Evolutionary conservation across 2,888 invertebrate species (phyloP).

Genomic region (Mesochorus sp.): DNA sequence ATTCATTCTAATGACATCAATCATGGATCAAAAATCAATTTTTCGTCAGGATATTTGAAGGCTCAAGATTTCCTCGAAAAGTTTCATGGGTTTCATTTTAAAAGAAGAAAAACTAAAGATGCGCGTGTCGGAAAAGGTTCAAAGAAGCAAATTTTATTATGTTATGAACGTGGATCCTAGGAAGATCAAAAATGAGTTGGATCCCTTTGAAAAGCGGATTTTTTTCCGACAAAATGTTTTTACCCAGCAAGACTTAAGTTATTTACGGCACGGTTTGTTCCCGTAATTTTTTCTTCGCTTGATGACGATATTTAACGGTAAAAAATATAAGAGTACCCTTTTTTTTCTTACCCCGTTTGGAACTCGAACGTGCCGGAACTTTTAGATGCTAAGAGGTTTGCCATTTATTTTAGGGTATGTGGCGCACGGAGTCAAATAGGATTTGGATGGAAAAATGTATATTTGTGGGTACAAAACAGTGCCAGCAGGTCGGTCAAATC

Average conservation of each 20-base stretch:
- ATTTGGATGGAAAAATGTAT: background rate
- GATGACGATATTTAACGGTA: conserved; percentile 51
- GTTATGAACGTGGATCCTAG: background rate
- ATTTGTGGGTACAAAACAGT: background rate
- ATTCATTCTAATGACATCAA: background rate
- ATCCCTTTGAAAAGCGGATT: background rate
- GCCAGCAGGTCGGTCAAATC: background rate
- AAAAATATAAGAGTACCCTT: conserved; percentile 51
- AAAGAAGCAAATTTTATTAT: conserved; percentile 22
- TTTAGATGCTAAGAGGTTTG: conserved; percentile 2
- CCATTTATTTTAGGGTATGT: background rate
- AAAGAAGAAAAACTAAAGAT: conserved; percentile 4
- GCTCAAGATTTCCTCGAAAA: too few species aligned
- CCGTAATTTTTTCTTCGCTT: background rate
- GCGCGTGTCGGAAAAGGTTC: background rate
- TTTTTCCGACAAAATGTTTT: conserved; percentile 22
- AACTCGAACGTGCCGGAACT: background rate
- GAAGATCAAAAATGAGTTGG: conserved; percentile 46
- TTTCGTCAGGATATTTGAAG: too few species aligned
- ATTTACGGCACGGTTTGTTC: conserved; percentile 46
- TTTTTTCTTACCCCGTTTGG: background rate
- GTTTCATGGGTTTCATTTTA: background rate
- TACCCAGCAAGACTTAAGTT: background rate
- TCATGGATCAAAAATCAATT: too few species aligned
- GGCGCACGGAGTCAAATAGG: background rate